Conservation (phyloP, 2,113 vertebrate species). For the Muntiacus reevesi region DNA sequence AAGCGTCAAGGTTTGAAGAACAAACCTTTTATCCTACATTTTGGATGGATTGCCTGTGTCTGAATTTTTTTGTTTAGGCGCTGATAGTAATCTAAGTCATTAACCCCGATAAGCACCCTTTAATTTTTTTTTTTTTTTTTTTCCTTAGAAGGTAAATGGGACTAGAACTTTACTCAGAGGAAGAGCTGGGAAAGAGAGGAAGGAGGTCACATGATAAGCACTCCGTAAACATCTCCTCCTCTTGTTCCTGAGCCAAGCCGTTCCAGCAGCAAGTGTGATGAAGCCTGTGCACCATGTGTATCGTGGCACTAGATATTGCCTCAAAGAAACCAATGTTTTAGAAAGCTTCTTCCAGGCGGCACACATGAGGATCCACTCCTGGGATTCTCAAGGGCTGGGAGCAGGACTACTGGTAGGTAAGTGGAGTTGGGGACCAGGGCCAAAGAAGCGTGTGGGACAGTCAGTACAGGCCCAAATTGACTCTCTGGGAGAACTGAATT, state of each 20-base stretch:
- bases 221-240: neutral
- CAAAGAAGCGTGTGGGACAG: neutral
- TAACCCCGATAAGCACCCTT: neutral
- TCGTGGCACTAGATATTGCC: neutral
- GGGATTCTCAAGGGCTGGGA: neutral
- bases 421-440: accelerated
- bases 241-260: neutral
- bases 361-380: neutral
- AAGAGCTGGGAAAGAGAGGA: neutral
- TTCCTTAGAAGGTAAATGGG: neutral
- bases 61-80: slow-evolving; percentile 17
- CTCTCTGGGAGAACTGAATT: neutral
- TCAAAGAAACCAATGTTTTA: neutral
- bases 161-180: neutral
- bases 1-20: slow-evolving; percentile 33
- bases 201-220: neutral
- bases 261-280: neutral
- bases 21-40: slow-evolving; percentile 20
- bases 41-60: slow-evolving; percentile 9
- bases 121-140: neutral
- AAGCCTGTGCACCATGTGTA: neutral
- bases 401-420: neutral
- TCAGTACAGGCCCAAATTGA: neutral
- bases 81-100: slow-evolving; percentile 58
- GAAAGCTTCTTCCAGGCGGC: neutral